A percentile compares a stretch with the other conserved stretches of the same genome.
These are phyloP conservation scores for Gymnarchus niloticus DNA, from an alignment of 2,113 vertebrate genomes.

Conservation along the genomic window DNA sequence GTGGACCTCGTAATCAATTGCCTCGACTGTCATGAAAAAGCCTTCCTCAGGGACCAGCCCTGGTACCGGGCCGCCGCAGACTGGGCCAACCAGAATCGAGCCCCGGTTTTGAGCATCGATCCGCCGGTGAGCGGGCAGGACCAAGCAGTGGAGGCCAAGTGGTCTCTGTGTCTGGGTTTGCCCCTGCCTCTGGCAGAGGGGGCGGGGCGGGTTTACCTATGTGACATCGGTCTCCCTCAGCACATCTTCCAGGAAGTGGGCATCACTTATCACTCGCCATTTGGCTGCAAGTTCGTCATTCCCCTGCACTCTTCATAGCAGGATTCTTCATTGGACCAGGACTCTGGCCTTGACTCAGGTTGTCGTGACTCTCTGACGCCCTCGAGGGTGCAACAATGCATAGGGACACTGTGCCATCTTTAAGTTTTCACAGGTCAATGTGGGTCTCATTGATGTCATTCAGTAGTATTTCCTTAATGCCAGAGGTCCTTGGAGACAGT, in stretches of 20 bases:
- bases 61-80: conserved; percentile 91
- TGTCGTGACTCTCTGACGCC: too few relatives aligned
- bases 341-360: background rate
- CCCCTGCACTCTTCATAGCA: conserved; percentile 82
- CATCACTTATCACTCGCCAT: conserved; percentile 92
- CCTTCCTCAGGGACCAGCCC: conserved; percentile 87
- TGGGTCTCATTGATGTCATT: background rate
- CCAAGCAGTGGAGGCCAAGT: conserved; percentile 89
- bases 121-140: conserved; percentile 77
- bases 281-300: conserved; percentile 97
- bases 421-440: too few relatives aligned
- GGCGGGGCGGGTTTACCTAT: conserved; percentile 84
- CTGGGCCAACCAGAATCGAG: conserved; percentile 94
- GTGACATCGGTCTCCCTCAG: conserved; percentile 90
- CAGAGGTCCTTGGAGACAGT: too few relatives aligned
- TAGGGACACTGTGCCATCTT: background rate
- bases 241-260: conserved; percentile 94
- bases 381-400: background rate
- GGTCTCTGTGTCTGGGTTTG: conserved; percentile 89
- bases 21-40: conserved; percentile 91
- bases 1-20: conserved; percentile 97
- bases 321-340: background rate
- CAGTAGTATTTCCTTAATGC: too few relatives aligned
- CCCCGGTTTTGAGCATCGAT: conserved; percentile 89
- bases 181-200: conserved; percentile 81